phyloP scores from a whole-genome alignment of 2,113 vertebrate species.

The Tonatia bakeri region DNA sequence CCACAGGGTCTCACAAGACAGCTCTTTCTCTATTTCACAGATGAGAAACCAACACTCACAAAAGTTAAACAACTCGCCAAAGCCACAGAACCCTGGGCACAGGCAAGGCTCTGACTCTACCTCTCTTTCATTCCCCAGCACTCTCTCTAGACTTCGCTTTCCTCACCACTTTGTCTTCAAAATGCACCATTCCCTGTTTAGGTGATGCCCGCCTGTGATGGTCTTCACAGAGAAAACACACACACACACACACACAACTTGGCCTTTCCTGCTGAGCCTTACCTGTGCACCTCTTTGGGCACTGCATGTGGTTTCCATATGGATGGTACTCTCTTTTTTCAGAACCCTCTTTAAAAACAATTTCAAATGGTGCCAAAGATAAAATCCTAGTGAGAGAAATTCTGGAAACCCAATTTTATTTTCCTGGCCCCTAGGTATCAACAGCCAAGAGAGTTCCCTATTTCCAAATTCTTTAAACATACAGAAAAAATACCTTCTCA shows the following conservation, averaged over 20 bases:
- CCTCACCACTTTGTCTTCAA: background rate
- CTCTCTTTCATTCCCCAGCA: background rate
- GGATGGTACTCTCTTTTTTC: background rate
- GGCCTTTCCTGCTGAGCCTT: background rate
- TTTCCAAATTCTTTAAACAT: background rate
- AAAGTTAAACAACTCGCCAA: background rate
- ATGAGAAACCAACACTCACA: background rate
- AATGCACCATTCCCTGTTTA: background rate
- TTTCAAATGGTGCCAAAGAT: background rate
- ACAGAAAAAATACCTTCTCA: background rate
- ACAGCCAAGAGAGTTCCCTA: background rate
- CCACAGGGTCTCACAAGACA: background rate
- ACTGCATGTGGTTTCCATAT: rapidly evolving
- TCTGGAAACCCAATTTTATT: background rate
- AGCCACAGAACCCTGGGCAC: background rate
- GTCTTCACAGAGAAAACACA: background rate
- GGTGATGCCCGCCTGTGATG: rapidly evolving
- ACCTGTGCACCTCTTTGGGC: background rate
- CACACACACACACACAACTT: background rate
- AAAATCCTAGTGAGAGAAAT: background rate
- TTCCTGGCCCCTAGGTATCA: background rate
- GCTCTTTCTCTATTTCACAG: background rate
- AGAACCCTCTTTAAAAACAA: background rate
- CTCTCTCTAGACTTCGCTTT: background rate
- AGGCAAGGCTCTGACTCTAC: rapidly evolving